Percentiles rank a stretch among this genome's conserved stretches.
Conservation (phyloP, 2,113 vertebrate species). For the Indicator indicator region DNA sequence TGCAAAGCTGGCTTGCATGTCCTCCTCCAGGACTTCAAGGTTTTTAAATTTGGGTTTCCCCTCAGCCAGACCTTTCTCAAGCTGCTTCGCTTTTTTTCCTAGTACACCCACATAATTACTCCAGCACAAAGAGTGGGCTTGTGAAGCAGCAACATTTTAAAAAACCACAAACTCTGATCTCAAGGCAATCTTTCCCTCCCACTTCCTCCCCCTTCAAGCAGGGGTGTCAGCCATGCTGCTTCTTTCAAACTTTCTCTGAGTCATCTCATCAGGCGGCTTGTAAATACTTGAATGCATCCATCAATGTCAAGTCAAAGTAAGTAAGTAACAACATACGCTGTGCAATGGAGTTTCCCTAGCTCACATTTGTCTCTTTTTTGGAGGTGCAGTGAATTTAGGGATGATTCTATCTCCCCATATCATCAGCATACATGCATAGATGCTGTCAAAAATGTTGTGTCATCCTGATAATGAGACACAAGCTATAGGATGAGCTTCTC, state of each 20-base stretch:
- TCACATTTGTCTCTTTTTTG: neutral
- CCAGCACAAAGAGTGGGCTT: conserved; percentile 75
- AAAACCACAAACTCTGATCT: conserved; percentile 76
- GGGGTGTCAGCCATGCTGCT: conserved; percentile 69
- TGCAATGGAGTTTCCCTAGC: conserved; percentile 21
- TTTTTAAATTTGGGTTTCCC: conserved; percentile 68
- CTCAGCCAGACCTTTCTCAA: conserved; percentile 62
- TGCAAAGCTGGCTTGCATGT: neutral
- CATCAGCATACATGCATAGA: neutral
- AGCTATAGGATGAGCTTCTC: neutral
- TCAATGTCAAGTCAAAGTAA: conserved; percentile 56
- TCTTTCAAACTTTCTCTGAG: conserved; percentile 69
- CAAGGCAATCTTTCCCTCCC: conserved; percentile 71
- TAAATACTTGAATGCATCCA: conserved; percentile 69
- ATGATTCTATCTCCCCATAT: neutral
- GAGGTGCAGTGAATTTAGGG: neutral
- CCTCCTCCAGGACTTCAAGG: neutral
- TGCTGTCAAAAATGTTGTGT: neutral
- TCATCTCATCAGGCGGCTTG: conserved; percentile 69
- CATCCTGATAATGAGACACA: neutral
- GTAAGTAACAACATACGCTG: conserved; percentile 16
- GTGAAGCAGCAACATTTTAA: conserved; percentile 72
- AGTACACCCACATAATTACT: conserved; percentile 77
- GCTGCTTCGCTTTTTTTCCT: conserved; percentile 59
- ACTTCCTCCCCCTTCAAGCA: conserved; percentile 71